A percentile compares a stretch with the other conserved stretches of the same genome.
phyloP scores from a whole-genome alignment of 1,140 invertebrate species.

The Chionoecetes opilio region DNA sequence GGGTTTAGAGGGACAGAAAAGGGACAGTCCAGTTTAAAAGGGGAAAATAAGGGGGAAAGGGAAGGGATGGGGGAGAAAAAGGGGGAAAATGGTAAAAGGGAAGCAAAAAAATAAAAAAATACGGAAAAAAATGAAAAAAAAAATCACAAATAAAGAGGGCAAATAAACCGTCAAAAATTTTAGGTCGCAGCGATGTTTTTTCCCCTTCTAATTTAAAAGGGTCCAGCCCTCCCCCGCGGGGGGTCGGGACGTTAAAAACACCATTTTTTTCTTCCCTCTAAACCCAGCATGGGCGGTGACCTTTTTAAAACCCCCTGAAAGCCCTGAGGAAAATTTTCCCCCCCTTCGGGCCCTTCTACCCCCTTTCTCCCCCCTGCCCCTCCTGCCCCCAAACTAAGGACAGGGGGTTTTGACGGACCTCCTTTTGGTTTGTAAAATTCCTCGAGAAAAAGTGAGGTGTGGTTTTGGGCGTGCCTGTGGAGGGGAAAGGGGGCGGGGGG shows the following conservation, averaged over 20 bases:
- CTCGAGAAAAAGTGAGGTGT: neutral
- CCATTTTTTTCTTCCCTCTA: too few relatives aligned
- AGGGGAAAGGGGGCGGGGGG: neutral
- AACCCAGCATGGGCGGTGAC: neutral
- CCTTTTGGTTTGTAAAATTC: neutral
- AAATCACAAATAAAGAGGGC: neutral
- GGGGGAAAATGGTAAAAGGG: neutral
- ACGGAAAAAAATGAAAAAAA: neutral
- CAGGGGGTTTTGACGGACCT: constrained; percentile 1
- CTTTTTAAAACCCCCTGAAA: neutral
- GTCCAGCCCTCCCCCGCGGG: too few relatives aligned
- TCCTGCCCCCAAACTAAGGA: neutral
- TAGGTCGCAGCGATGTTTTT: too few relatives aligned
- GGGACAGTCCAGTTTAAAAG: neutral
- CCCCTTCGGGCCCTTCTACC: neutral
- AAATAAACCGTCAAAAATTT: too few relatives aligned
- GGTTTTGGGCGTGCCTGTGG: neutral
- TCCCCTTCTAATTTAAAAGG: too few relatives aligned
- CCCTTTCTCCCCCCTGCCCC: neutral
- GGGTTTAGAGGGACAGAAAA: neutral
- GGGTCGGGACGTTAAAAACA: too few relatives aligned
- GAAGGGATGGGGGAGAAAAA: neutral
- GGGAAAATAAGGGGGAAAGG: too few relatives aligned
- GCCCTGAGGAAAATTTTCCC: neutral
- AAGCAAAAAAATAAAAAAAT: neutral